Base-by-base conservation (phyloP, 2,113 vertebrate genomes). In the Syngnathus floridae region DNA sequence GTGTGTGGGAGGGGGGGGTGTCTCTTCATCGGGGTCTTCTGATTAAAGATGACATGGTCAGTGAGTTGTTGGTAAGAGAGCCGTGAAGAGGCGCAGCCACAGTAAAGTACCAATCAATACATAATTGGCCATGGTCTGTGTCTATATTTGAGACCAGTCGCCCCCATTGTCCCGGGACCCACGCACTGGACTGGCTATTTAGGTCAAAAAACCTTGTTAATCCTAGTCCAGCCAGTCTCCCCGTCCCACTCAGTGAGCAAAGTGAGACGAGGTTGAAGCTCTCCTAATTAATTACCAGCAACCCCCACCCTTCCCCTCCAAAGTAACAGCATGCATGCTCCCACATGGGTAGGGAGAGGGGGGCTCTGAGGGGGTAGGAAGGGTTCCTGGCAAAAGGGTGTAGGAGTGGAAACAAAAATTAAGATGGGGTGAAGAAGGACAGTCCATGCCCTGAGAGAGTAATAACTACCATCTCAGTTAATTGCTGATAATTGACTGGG, bases 81-180 rank as follows among this genome's bases (percentile, higher is more conserved):
- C 78, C 86, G 84, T 87, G 85, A 83, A 86, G 84, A 90, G 87
- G 86, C 86, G 90, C 87, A 87, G 87, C 79, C 89, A 82, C 84
- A 92, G 88, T 87, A 91, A 87, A 92, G 90, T 72, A 86, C 88
- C 90, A 91, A 93, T 94, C 93, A 93, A 94, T 92, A 93, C 84
- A 89, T 93, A 93, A 94, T 93, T 93, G 91, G 92, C 88, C 85
- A 77, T 89, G 87, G 84, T 88, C 87, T 91, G 76, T 88, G 90
- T 90, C 90, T 89, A 91, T 74, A 73, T 79, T 86, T 76, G 74
- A 90, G 82, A 89, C 91, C 90, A 91, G 91, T 88, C 87, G 84
- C 84, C 91, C 87, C 90, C 88, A 92, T 88, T 92, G 89, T 93
- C 84, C 84, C 46, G 61, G 74, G 84, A 90, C 88, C 82, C 89